Base-by-base conservation (phyloP, 2,888 invertebrate species). In the Yponomeuta cagnagella region DNA sequence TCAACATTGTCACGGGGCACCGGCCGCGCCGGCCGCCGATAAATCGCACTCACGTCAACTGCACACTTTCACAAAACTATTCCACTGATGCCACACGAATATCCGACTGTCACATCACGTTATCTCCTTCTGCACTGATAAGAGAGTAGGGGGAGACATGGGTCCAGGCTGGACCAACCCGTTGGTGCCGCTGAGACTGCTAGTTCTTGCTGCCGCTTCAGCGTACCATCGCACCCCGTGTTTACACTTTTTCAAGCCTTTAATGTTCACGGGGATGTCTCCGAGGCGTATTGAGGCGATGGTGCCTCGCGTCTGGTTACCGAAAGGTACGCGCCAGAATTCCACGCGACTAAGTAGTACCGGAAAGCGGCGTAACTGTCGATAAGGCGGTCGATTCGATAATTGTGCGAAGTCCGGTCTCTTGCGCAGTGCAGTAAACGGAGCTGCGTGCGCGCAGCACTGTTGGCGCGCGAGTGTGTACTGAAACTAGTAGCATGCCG, bases 1-100 rank as follows among this genome's bases (percentile, higher is more conserved):
- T 95, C 90, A 95, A 93, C 95, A 95, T 95, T 85, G 86, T 93
- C 84, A 85, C 87, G 80, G 81, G 82, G 85, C 77, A 85, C 81
- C 83, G 85, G 69, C 70, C 48, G 43, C 23, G 64, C 63, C 70
- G 69, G 70, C 72, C 31, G 71, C 66, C 67, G 52, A 58, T 15
- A 48, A 64, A 48, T 68, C 67, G 69, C 85, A 85, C 89, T 86
- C 86, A 85, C 88, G 87, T 85, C 85, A 82, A 79, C 78, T 87
- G 86, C 88, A 65, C 72, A 92, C 92, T 91, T 90, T 91, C 91
- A 92, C 92, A 90, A 89, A 88, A 88, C 88, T 89, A 90, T 89
- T 88, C 86, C 91, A 91, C 90, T 85, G 82, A 81, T 88, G 88
- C 88, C 77, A 82, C 83, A 86, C 82, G 85, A 84, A 86, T 87